Conservation (phyloP, 2,888 invertebrate genomes). For the Callyntrura guangdongensis region DNA sequence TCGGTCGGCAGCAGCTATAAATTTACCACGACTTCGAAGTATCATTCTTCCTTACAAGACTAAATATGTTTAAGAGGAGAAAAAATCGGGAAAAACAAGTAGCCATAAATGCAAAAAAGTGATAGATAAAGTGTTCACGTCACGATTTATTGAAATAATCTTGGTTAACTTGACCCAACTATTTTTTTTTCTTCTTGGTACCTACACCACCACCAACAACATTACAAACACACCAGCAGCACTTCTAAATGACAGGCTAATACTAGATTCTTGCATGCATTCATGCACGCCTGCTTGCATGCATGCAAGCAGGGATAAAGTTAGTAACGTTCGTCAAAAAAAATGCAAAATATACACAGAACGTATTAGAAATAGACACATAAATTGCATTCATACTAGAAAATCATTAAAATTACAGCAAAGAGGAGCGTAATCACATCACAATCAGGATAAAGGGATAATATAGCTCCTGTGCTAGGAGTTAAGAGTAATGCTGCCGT, state of each 20-base stretch:
- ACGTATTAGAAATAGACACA: neutral
- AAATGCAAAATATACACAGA: slow-evolving; percentile 12
- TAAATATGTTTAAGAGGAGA: slow-evolving; percentile 18
- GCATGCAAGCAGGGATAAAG: slow-evolving; percentile 22
- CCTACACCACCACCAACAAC: slow-evolving; percentile 23
- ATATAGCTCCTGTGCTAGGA: no score
- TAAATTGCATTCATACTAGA: slow-evolving; percentile 24
- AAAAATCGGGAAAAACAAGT: slow-evolving; percentile 79
- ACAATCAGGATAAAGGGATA: slow-evolving; percentile 8
- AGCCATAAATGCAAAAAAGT: slow-evolving; percentile 77
- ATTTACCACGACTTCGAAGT: slow-evolving; percentile 50
- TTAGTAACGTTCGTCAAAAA: slow-evolving; percentile 34
- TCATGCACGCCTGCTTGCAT: neutral
- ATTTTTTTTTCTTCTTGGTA: slow-evolving; percentile 44
- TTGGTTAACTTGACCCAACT: slow-evolving; percentile 79
- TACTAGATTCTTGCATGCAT: neutral
- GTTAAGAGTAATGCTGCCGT: no score
- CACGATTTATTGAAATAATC: slow-evolving; percentile 80
- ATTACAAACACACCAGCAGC: slow-evolving; percentile 8
- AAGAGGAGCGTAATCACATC: neutral
- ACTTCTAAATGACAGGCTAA: neutral
- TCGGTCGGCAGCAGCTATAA: slow-evolving; percentile 51
- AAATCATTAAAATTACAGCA: slow-evolving; percentile 52
- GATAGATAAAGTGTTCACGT: slow-evolving; percentile 79
- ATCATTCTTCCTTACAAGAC: slow-evolving; percentile 38